Base-by-base conservation (phyloP, 2,888 invertebrate genomes). In the Nineta flava region DNA sequence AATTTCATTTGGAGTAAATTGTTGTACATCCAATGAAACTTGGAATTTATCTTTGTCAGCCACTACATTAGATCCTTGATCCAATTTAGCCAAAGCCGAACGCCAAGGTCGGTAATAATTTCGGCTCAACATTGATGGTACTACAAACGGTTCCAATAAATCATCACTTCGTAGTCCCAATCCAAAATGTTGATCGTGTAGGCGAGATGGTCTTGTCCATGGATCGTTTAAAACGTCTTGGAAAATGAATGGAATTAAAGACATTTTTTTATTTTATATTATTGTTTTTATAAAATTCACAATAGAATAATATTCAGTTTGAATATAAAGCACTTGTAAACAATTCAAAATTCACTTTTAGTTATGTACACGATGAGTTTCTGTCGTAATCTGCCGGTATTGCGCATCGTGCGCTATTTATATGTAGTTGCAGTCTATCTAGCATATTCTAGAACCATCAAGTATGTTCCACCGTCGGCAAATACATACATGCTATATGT, bases 1-100 rank as follows among this genome's bases (percentile, higher is more conserved):
- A 38, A 90, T 79, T 64, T 88, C 87, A 13, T 80, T 77, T 0
- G 87, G 87, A n/a, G 74, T 69, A 59, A 87, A 88, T 57, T 87
- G 83, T 58, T 81, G 77, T 0, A 87, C 84, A 60, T 87, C 87
- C 57, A 87, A 66, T 57, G 75, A 77, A 9, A 82, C 80, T 61
- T 81, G 79, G 54, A 81, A 82, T 52, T 79, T 79, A 57, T 81
- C 76, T n/a, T 77, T 75, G 59, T 78, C 78, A 16, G 70, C 62
- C 52, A 72, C 70, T 3, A 79, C 66, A 50, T 71, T 75, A 0
- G 72, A 74, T 12, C 72, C 74, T 47, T 73, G 61, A 57, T 72
- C 75, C 38, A 71, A 62, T 16, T 73, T 74, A 53, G 73, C 66
- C 48, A 72, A 65, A 15, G 73, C 56, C 46, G 70, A 59, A 21